Evolutionary conservation across 2,888 invertebrate genomes (phyloP), one percentile per base, ranked within the genome.

Genomic region (Caenorhabditis parvicauda): DNA sequence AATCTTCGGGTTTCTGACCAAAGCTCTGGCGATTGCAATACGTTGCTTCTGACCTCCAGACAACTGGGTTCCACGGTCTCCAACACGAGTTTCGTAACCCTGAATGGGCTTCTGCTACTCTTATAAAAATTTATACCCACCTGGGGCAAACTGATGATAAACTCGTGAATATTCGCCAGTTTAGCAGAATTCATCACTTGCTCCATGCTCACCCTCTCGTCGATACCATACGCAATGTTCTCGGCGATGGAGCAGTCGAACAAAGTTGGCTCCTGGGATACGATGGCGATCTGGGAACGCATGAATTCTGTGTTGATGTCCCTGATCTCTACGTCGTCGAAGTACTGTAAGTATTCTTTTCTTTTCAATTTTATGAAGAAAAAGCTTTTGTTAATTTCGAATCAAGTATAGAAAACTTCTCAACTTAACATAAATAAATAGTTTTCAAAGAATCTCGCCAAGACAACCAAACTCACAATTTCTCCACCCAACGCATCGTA

Each of bases 241-340:
- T 77, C 76, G 3, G 64, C 53, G 29, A 83, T 79, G 3, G 81
- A 76, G 43, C 82, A 70, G 25, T 83, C 82, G 74, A 82, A 83
- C 28, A 83, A 85, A 1, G 89, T 88, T 0, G 93, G 93, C 78
- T 94, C 93, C 83, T 94, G 93, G 1, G 90, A 90, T 0, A 94
- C 92, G 61, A 93, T 89, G 3, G 92, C 92, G 59, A 94, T 86
- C 66, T 90, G 88, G 39, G 87, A 86, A 56, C 94, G 86, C 7
- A 90, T 82, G 49, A 87, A 87, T 0, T 85, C 79, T 21, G 90
- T 79, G 41, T 74, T 75, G 45, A 77, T 41, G 5, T 64, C 61
- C 22, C 58, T 53, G 27, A 83, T 76, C 14, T 82, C 79, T 7
- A 72, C 42, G 6, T 73, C 75, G 60, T 83, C 83, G 27, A 83